Evolutionary conservation across 1,140 invertebrate genomes (phyloP).

Genomic region (Sipha flava): DNA sequence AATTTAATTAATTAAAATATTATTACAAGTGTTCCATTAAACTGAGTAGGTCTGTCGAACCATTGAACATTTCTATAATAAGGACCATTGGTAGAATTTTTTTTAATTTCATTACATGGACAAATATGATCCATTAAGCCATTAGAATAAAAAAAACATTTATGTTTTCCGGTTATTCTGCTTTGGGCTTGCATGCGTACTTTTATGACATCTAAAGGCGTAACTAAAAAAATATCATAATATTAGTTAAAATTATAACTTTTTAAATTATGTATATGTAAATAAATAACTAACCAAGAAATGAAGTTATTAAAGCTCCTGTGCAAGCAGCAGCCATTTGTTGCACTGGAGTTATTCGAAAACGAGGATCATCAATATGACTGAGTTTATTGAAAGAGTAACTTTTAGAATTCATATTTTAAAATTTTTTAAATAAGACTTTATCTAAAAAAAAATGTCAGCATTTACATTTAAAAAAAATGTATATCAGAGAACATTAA

Average conservation of each 20-base stretch:
- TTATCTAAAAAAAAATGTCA: too few species aligned
- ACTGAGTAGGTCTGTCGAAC: conserved; percentile 64
- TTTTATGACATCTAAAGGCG: conserved; percentile 97
- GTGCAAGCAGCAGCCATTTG: conserved; percentile 83
- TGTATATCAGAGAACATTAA: too few species aligned
- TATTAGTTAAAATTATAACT: too few species aligned
- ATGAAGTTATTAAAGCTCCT: conserved; percentile 78
- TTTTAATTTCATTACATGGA: conserved; percentile 57
- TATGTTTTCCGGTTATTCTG: conserved; percentile 48
- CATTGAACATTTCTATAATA: conserved; percentile 44
- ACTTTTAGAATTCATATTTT: not conserved
- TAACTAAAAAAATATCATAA: too few species aligned
- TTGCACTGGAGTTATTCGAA: conserved; percentile 71
- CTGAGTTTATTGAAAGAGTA: not conserved
- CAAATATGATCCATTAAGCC: conserved; percentile 99
- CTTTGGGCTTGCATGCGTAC: conserved; percentile 92
- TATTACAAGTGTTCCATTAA: conserved; percentile 80
- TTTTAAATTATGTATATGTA: not conserved
- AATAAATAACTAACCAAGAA: conserved; percentile 61
- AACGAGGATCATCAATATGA: conserved; percentile 55
- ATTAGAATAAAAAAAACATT: conserved; percentile 95
- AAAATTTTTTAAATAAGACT: not conserved
- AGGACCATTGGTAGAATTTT: conserved; percentile 33
- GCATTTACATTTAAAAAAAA: too few species aligned
- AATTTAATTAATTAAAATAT: not conserved